Percentiles rank a stretch among this genome's conserved stretches.
phyloP scores from a whole-genome alignment of 1,140 invertebrate species.

The Pseudomyrmex concolor region DNA sequence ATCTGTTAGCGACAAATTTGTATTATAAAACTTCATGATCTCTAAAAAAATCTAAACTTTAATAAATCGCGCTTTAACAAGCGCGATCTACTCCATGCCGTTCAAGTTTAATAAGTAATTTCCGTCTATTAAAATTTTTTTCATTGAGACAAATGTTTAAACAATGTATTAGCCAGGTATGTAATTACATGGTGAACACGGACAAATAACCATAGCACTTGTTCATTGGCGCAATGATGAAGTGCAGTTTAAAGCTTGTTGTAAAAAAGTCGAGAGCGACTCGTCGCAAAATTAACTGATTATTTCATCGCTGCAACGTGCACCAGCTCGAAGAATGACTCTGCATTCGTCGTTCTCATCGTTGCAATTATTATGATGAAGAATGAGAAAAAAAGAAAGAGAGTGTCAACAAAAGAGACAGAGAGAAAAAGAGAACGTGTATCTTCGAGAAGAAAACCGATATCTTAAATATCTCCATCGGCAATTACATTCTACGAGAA shows the following conservation, averaged over 20 bases:
- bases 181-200: neutral
- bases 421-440: neutral
- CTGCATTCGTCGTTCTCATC: conserved; percentile 51
- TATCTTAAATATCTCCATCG: conserved; percentile 43
- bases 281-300: conserved; percentile 52
- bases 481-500: conserved; percentile 52
- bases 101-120: neutral
- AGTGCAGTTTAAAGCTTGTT: conserved; percentile 38
- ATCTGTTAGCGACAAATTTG: too few species aligned
- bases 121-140: neutral
- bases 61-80: too few species aligned
- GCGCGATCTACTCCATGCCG: too few species aligned
- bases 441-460: conserved; percentile 45
- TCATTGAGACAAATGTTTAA: conserved; percentile 5
- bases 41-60: too few species aligned
- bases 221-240: conserved; percentile 38
- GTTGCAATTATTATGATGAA: conserved; percentile 48
- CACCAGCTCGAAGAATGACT: conserved; percentile 35
- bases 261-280: conserved; percentile 27
- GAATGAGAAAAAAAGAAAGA: conserved; percentile 20
- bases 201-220: conserved; percentile 27
- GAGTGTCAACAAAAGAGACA: neutral
- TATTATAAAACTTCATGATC: too few species aligned
- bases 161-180: neutral
- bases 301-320: conserved; percentile 44